Conservation (phyloP, 30 jellyfish, hydroid and myxozoan genomes). For the Aurelia coerulea region DNA sequence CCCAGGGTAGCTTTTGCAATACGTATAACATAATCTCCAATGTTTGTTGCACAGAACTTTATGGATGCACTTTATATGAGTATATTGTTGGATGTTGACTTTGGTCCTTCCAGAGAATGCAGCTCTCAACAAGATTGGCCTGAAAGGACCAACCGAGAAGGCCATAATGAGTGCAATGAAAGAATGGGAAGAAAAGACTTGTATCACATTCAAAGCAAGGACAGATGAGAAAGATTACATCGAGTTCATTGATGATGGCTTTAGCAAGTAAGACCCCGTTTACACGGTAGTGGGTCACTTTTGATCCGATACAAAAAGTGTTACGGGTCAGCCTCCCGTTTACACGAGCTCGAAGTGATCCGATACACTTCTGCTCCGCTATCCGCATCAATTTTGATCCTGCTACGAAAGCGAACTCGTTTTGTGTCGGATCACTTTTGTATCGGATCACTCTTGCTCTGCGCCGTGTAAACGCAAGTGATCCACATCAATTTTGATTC, state of each 20-base stretch:
- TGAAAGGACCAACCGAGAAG: slow-evolving; percentile 88
- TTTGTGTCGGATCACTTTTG: no score
- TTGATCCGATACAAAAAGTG: no score
- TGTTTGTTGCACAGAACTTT: not conserved
- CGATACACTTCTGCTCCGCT: no score
- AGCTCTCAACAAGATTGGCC: slow-evolving; percentile 63
- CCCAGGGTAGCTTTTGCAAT: no score
- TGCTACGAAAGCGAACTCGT: no score
- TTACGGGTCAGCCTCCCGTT: no score
- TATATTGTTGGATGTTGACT: not conserved
- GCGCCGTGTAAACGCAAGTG: no score
- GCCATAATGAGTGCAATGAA: slow-evolving; percentile 88
- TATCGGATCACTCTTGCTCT: no score
- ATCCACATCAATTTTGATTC: no score
- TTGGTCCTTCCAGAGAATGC: slow-evolving; percentile 60
- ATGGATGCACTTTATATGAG: not conserved
- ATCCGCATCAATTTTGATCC: no score
- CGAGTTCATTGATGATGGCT: slow-evolving; percentile 88
- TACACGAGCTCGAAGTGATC: no score
- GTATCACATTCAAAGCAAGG: slow-evolving; percentile 84
- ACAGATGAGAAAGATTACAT: slow-evolving; percentile 84
- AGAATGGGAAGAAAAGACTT: slow-evolving; percentile 91
- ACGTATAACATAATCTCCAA: no score
- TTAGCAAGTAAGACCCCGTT: slow-evolving; percentile 70
- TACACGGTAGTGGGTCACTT: not conserved